Evolutionary conservation across 1,140 invertebrate species (phyloP), one percentile per base, ranked within the genome.

Genomic region (Apis dorsata): DNA sequence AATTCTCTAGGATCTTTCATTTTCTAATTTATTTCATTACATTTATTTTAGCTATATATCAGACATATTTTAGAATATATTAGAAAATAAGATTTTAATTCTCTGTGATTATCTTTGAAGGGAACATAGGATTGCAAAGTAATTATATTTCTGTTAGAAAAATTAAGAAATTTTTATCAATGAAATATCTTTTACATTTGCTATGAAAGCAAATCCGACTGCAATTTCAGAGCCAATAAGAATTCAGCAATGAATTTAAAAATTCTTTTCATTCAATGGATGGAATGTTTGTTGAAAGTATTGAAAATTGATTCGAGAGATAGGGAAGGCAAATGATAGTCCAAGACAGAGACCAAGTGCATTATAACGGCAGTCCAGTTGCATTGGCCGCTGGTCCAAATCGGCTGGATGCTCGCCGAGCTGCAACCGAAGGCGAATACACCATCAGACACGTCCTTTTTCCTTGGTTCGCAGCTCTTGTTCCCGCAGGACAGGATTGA

Each of bases 401-500:
- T 74, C 60, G 53, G 73, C 73, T 65, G 55, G 81, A 62, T 76
- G 68, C 77, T 74, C 55, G 71, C 60, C 75, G 60, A 53, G 65
- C 71, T 77, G 73, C 80, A 51, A 68, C 60, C 59, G 62, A 57
- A 59, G 59, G 34, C 71, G 68, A 63, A 62, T 76, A 80, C 78
- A 72, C 59, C 57, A 65, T 76, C 66, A 44, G 71, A 59, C 83
- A 84, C 69, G 85, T 86, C 76, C 85, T 87, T 87, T 82, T 86
- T 87, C 77, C 85, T 84, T 28, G 28, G 73, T 75, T 55, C 77
- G 70, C 62, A 76, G 34, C 69, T 69, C 74, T 60, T 66, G 74
- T 72, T 57, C 86, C 66, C 81, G 78, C 55, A 83, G 78, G 86
- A 87, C 86, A 87, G 86, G 86, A 87, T 87, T 87, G 86, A 87